Evolutionary conservation across 2,888 invertebrate species (phyloP), one percentile per base, ranked within the genome.

Genomic region (Rhorus exstirpatorius): DNA sequence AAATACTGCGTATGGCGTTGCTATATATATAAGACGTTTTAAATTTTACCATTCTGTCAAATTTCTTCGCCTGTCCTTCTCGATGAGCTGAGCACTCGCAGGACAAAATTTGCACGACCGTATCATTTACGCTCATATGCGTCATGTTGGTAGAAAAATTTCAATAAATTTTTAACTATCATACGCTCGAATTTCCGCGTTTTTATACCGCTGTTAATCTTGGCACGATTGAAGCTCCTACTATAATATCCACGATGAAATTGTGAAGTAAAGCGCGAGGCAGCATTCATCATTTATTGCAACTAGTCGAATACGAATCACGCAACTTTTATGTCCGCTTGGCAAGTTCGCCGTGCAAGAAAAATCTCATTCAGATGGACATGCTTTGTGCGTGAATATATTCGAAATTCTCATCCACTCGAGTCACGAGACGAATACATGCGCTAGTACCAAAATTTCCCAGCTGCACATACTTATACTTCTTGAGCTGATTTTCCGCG

Each of bases 241-340:
- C 44, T 24, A 61, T 21, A 61, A 24, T 21, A 4, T 44, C 8
- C 21, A 44, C 24, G 17, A n/a, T 44, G 21, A 6, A 41, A 21
- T 61, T 24, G n/a, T 31, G 12, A 46, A 46, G 46, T 46, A 46
- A 17, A 31, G 31, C 19, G 17, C 12, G 4, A 65, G 24, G 14
- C 10, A 46, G n/a, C 14, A 46, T 19, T 17, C 4, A 24, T 38
- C 55, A 67, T 24, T 55, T 49, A 31, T 26, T 51, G 44, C 60
- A 38, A 19, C 49, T 49, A n/a, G 38, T 53, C 53, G 35, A 44
- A 80, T 70, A 68, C 61, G 53, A 68, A 80, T 80, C 24, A 17
- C 24, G 35, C 44, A 68, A 51, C 72, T 72, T 60, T 74, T 67
- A 51, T 79, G 38, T 49, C 60, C 72, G 35, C 38, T 68, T 31